These are phyloP conservation scores for Anastrepha obliqua DNA, from an alignment of 1,140 invertebrate species.

Conservation along the genomic window DNA sequence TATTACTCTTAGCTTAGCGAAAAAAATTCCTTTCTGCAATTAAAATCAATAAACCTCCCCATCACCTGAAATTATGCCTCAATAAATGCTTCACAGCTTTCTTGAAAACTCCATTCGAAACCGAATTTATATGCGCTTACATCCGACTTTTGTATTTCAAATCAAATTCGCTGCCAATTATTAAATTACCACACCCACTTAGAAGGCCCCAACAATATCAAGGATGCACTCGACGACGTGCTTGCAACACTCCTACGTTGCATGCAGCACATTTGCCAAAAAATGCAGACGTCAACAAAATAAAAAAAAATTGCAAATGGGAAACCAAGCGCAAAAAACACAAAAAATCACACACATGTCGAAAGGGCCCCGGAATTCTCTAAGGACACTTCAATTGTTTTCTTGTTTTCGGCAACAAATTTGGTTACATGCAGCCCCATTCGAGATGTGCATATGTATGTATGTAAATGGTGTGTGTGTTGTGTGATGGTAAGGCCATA, in stretches of 20 bases:
- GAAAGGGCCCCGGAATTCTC: slow-evolving; percentile 1
- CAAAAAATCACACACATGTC: not conserved
- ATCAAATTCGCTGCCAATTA: slow-evolving; percentile 61
- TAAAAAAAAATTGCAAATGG: not conserved
- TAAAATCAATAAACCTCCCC: no score
- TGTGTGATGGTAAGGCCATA: not conserved
- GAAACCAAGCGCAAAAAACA: not conserved
- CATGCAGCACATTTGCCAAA: not conserved
- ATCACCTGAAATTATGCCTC: no score
- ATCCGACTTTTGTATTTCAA: slow-evolving; percentile 61
- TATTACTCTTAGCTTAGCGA: no score
- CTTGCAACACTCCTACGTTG: not conserved
- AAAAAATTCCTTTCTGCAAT: no score
- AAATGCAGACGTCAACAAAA: slow-evolving; percentile 19
- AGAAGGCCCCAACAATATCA: not conserved
- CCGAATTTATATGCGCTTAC: not conserved
- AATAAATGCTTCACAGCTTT: no score
- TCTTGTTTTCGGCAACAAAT: slow-evolving; percentile 14
- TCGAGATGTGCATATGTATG: not conserved
- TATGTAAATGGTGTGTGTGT: not conserved
- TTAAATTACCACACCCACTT: slow-evolving; percentile 48
- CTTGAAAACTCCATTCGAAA: no score
- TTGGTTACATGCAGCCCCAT: not conserved
- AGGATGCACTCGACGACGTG: not conserved
- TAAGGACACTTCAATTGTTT: slow-evolving; percentile 44